phyloP scores from a whole-genome alignment of 2,113 vertebrate genomes.

The Todiramphus chloris region DNA sequence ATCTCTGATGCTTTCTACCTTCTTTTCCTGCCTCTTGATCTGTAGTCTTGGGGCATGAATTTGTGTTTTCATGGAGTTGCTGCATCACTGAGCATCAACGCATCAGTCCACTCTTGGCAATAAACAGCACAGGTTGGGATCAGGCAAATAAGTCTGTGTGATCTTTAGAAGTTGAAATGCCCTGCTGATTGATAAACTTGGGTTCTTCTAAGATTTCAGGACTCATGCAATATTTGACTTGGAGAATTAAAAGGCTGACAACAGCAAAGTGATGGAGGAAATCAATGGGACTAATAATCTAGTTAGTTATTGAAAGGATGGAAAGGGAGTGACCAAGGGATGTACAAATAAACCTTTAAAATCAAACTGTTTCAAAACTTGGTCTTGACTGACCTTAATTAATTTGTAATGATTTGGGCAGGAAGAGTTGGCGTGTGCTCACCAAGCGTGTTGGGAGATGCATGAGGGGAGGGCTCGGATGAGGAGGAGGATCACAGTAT shows the following conservation, averaged over 20 bases:
- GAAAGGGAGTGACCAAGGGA: background rate
- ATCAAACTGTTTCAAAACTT: background rate
- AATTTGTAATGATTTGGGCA: background rate
- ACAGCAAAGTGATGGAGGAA: background rate
- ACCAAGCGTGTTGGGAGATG: background rate
- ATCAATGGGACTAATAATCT: background rate
- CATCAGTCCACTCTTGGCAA: background rate
- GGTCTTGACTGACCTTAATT: background rate
- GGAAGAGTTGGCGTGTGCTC: background rate
- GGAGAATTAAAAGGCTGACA: background rate
- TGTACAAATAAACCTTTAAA: background rate
- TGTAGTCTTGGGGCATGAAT: background rate
- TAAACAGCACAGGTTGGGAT: background rate
- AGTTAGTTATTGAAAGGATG: background rate
- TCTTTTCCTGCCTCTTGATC: background rate
- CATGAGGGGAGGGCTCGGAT: background rate
- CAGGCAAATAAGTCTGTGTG: accelerated
- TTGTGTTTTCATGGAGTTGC: background rate
- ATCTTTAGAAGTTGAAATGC: background rate
- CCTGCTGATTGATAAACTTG: background rate
- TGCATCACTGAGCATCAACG: background rate
- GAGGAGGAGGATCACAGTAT: background rate
- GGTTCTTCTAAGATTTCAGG: background rate
- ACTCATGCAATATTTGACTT: background rate
- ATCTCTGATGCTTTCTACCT: background rate